Percentiles rank a stretch among this genome's conserved stretches.
These are phyloP conservation scores for Ephialtes manifestator DNA, from an alignment of 2,888 invertebrate species.

Conservation along the genomic window DNA sequence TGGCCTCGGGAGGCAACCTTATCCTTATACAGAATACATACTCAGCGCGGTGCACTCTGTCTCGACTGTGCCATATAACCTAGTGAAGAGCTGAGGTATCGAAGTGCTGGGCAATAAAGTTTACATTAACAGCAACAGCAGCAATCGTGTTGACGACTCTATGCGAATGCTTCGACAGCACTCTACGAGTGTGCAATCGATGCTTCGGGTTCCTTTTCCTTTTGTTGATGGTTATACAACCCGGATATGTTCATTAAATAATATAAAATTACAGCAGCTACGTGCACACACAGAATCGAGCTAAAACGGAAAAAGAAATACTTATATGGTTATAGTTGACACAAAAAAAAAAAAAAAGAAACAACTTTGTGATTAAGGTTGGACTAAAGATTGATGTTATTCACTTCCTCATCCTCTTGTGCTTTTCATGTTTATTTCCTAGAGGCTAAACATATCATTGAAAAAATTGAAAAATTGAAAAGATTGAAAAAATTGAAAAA, in stretches of 20 bases:
- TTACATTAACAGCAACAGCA: constrained; percentile 65
- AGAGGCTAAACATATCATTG: too few species aligned
- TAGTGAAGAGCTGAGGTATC: constrained; percentile 51
- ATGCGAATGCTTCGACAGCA: constrained; percentile 58
- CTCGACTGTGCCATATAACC: constrained; percentile 43
- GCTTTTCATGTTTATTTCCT: constrained; percentile 8
- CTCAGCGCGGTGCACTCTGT: constrained; percentile 21
- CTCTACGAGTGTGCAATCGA: constrained; percentile 24
- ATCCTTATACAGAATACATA: constrained; percentile 64
- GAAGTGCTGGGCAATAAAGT: constrained; percentile 63
- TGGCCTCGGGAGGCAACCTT: constrained; percentile 64
- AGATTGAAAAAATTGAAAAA: too few species aligned
- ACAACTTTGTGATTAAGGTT: constrained; percentile 27
- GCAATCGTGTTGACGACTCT: constrained; percentile 64
- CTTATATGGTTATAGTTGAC: constrained; percentile 1
- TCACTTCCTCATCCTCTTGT: constrained; percentile 20
- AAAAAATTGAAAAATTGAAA: too few species aligned
- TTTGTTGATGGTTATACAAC: constrained; percentile 47
- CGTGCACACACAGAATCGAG: constrained; percentile 9
- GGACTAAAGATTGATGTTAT: constrained; percentile 40
- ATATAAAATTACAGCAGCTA: constrained; percentile 57
- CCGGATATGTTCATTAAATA: constrained; percentile 62
- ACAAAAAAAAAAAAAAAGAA: constrained; percentile 1
- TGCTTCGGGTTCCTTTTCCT: constrained; percentile 22
- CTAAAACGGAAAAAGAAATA: constrained; percentile 15